Evolutionary conservation across 2,888 invertebrate species (phyloP).

Genomic region (Lasioglossum lativentre): DNA sequence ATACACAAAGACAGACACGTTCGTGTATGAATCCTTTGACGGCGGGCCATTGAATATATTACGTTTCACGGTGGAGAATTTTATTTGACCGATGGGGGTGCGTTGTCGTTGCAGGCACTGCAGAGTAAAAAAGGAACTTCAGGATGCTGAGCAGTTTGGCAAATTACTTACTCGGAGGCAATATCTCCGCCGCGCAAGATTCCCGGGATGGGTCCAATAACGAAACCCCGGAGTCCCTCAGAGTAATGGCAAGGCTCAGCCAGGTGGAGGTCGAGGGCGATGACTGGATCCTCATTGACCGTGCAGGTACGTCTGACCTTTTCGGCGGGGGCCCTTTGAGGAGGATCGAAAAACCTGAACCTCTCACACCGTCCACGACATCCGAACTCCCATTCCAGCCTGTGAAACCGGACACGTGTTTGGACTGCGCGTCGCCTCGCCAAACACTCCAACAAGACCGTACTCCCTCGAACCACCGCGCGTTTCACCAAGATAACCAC

Average conservation of each 20-base stretch:
- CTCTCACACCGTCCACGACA: not conserved
- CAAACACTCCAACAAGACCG: not conserved
- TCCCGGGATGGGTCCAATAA: slow-evolving; percentile 64
- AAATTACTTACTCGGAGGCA: slow-evolving; percentile 78
- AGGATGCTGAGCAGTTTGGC: slow-evolving; percentile 80
- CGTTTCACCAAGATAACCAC: not conserved
- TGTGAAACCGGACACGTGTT: not conserved
- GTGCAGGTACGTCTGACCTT: slow-evolving; percentile 71
- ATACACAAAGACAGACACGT: not conserved
- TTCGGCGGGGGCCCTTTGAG: not conserved
- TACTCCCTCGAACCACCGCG: not conserved
- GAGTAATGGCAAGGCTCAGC: slow-evolving; percentile 76
- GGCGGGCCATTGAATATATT: slow-evolving; percentile 4
- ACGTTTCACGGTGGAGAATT: not conserved
- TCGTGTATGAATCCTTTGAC: not conserved
- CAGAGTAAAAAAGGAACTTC: slow-evolving; percentile 58
- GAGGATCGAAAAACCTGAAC: not conserved
- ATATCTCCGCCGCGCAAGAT: slow-evolving; percentile 72
- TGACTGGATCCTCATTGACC: slow-evolving; percentile 82
- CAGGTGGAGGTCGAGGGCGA: slow-evolving; percentile 81
- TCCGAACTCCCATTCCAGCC: not conserved
- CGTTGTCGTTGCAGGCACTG: slow-evolving; percentile 56
- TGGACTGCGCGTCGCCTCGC: not conserved
- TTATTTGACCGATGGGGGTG: not conserved
- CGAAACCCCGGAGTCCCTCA: slow-evolving; percentile 67